These are phyloP conservation scores for Aromia moschata DNA, from an alignment of 2,888 invertebrate species.

Conservation along the genomic window DNA sequence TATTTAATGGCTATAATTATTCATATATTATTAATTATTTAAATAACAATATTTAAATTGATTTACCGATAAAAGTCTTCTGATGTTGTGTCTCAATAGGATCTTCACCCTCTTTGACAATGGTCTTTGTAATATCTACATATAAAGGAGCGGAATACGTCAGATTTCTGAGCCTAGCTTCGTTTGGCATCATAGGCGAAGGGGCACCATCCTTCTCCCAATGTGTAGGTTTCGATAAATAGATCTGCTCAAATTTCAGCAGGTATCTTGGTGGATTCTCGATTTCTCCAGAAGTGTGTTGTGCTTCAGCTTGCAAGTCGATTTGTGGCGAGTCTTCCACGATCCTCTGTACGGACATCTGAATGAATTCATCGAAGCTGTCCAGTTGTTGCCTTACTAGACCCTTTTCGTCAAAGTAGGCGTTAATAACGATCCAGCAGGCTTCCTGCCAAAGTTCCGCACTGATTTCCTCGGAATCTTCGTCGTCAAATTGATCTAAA, in stretches of 20 bases:
- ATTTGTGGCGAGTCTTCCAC: constrained; percentile 99
- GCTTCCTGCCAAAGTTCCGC: constrained; percentile 99
- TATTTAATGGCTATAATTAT: no score
- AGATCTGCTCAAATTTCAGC: constrained; percentile 98
- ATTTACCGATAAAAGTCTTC: constrained; percentile 73
- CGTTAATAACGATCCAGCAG: constrained; percentile 99
- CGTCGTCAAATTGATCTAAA: constrained; percentile 75
- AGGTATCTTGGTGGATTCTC: constrained; percentile 91
- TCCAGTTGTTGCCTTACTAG: constrained; percentile 98
- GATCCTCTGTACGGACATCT: constrained; percentile 99
- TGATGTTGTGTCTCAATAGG: constrained; percentile 85
- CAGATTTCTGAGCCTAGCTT: constrained; percentile 94
- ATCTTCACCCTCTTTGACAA: constrained; percentile 89
- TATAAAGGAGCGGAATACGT: constrained; percentile 99
- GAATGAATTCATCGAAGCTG: constrained; percentile 99
- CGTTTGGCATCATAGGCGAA: constrained; percentile 99
- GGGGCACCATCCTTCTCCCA: constrained; percentile 99
- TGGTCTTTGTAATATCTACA: constrained; percentile 98
- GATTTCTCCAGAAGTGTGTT: constrained; percentile 93
- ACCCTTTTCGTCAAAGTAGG: constrained; percentile 99
- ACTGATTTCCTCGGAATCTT: constrained; percentile 94
- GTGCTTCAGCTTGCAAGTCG: constrained; percentile 96
- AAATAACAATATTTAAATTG: neutral
- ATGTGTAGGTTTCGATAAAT: constrained; percentile 98
- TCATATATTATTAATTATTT: neutral